Base-by-base conservation (phyloP, 1,140 invertebrate genomes). In the Drosophila arawakana region DNA sequence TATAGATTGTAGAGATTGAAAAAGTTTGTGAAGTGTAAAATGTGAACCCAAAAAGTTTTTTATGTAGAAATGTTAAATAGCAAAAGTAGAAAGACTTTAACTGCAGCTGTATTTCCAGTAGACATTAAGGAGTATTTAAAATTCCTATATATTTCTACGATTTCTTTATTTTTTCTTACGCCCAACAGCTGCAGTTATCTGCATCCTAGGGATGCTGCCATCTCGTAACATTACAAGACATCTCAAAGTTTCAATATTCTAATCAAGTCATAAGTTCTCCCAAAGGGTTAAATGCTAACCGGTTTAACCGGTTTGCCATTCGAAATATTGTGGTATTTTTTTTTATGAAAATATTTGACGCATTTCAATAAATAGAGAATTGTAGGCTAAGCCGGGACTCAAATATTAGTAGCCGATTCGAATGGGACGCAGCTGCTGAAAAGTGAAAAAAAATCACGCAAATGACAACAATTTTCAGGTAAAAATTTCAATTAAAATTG, bases 401-500 rank as follows among this genome's bases (percentile, higher is more conserved):
- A 41, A 35, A 54, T 57, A 46, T 25, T 34, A 46, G 35, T 61
- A 46, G 69, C 73, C 72, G 39, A 59, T n/a, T 21, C 44, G 25
- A 59, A 25, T 35, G 43, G 55, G 49, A 54, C 70, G 79, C 82
- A 86, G 83, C 83, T 86, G 84, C 18, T 21, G 1, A 21, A 21
- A 1, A 21, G 18, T 21, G 18, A 18, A 21, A 21, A 21, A 55
- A 54, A 21, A 37, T 30, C 66, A 55, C 30, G 43, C 49, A 78
- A 76, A 41, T 69, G 78, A 85, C 35, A 39, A 39, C 41, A 67
- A 30, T 71, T 74, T 86, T 77, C 84, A 88, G 84, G 84, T 88
- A 89, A 79, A 86, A 74, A 88, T 78, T 77, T 89, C 73, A 88
- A 89, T 88, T 83, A 88, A 88, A 88, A 80, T 47, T 66, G 61